These are phyloP conservation scores for Schizopygopsis malacanthus DNA, from an alignment of 2,797 vertebrate species.

Conservation along the genomic window DNA sequence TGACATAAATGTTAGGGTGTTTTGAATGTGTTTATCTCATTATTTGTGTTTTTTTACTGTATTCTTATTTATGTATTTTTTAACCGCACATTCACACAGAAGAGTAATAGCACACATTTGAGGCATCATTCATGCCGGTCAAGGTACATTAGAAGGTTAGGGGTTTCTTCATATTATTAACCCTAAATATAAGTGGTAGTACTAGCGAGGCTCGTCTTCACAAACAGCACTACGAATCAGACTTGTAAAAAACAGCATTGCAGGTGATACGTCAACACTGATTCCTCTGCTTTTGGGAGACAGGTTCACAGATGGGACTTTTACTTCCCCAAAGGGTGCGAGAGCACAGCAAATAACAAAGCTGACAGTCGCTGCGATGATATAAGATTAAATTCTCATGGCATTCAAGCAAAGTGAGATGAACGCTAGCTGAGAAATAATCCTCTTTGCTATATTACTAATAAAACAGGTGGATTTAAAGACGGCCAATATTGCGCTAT, in stretches of 20 bases:
- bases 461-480: slow-evolving; percentile 48
- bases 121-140: background rate
- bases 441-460: slow-evolving; percentile 58
- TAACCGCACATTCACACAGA: background rate
- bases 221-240: background rate
- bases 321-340: slow-evolving; percentile 41
- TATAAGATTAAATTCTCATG: slow-evolving; percentile 51
- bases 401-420: background rate
- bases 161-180: background rate
- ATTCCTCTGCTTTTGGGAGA: slow-evolving; percentile 37
- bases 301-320: slow-evolving; percentile 26
- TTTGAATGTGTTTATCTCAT: background rate
- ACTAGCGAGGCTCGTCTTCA: too few species aligned
- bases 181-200: background rate
- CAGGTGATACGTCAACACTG: slow-evolving; percentile 41
- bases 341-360: slow-evolving; percentile 42
- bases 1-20: background rate
- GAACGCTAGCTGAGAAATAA: slow-evolving; percentile 42
- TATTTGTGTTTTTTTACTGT: background rate
- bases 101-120: background rate
- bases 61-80: background rate
- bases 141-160: background rate
- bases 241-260: slow-evolving; percentile 25
- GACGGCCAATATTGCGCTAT: slow-evolving; percentile 37
- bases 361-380: slow-evolving; percentile 47